Percentiles rank a stretch among this genome's conserved stretches.
These are phyloP conservation scores for Calcarius lapponicus DNA, from an alignment of 2,797 vertebrate species.

Conservation along the genomic window DNA sequence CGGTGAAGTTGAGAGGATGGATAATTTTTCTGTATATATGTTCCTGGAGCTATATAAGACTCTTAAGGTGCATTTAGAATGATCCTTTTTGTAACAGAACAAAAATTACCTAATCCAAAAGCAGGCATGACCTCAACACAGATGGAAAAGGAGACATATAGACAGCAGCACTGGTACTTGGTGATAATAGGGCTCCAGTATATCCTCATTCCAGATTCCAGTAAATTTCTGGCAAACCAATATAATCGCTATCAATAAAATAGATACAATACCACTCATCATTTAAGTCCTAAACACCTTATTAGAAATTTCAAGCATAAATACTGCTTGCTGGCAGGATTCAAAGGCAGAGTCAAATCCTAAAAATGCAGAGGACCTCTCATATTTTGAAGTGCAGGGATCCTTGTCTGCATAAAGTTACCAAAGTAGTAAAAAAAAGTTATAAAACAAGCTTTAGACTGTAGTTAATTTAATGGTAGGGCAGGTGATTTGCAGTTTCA, in stretches of 20 bases:
- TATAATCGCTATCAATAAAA: not conserved
- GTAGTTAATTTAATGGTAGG: not conserved
- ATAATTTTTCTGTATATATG: not conserved
- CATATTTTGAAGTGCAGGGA: not conserved
- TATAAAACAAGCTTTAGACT: not conserved
- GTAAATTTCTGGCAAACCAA: not conserved
- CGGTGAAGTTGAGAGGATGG: not conserved
- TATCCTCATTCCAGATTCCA: not conserved
- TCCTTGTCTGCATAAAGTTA: not conserved
- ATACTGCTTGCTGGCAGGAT: not conserved
- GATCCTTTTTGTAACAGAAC: not conserved
- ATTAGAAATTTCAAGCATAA: not conserved
- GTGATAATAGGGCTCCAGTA: not conserved
- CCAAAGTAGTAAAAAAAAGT: not conserved
- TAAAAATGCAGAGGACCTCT: not conserved
- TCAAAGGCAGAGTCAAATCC: not conserved
- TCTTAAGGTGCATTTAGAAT: not conserved
- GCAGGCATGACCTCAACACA: not conserved
- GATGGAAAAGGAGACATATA: not conserved
- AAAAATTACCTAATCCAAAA: not conserved
- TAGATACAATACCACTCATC: not conserved
- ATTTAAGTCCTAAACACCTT: not conserved
- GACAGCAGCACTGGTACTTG: not conserved
- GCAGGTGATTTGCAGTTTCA: not conserved
- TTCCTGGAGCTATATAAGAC: not conserved